These are phyloP conservation scores for Knipowitschia caucasica DNA, from an alignment of 2,797 vertebrate species.

Conservation along the genomic window DNA sequence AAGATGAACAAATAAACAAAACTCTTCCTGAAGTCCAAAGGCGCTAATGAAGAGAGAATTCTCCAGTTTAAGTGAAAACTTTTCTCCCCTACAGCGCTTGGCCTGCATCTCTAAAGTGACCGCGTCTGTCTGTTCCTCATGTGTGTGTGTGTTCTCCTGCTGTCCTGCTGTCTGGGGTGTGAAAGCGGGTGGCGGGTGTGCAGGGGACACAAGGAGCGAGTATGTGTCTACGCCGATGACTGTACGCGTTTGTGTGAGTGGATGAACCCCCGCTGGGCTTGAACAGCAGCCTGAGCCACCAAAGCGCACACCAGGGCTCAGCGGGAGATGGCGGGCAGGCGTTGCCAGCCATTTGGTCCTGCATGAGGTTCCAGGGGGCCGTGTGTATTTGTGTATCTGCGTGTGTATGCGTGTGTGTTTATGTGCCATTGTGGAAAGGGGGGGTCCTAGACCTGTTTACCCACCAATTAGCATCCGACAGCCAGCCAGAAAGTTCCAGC, in stretches of 20 bases:
- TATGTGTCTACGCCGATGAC: conserved; percentile 53
- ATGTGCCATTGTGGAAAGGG: conserved; percentile 23
- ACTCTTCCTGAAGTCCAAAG: conserved; percentile 76
- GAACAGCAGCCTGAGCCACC: conserved; percentile 85
- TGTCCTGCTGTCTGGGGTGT: conserved; percentile 86
- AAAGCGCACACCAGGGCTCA: conserved; percentile 82
- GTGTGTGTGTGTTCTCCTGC: conserved; percentile 78
- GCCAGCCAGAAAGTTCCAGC: conserved; percentile 81
- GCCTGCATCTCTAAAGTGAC: conserved; percentile 84
- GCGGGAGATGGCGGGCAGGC: conserved; percentile 80
- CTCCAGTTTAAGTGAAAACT: conserved; percentile 80
- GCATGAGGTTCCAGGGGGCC: conserved; percentile 80
- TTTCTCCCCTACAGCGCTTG: conserved; percentile 82
- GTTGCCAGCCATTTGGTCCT: conserved; percentile 85
- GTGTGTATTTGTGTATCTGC: conserved; percentile 62
- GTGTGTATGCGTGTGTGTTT: conserved; percentile 47
- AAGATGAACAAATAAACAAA: conserved; percentile 66
- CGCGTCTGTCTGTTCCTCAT: conserved; percentile 83
- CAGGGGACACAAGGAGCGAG: conserved; percentile 78
- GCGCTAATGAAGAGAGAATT: conserved; percentile 78
- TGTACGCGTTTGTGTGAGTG: conserved; percentile 52
- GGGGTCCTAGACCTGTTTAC: conserved; percentile 77
- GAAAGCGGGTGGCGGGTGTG: conserved; percentile 80
- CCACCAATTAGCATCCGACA: conserved; percentile 83
- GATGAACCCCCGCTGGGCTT: conserved; percentile 81